These are phyloP conservation scores for Radopholus similis DNA, from an alignment of 1,140 invertebrate species.

Conservation along the genomic window DNA sequence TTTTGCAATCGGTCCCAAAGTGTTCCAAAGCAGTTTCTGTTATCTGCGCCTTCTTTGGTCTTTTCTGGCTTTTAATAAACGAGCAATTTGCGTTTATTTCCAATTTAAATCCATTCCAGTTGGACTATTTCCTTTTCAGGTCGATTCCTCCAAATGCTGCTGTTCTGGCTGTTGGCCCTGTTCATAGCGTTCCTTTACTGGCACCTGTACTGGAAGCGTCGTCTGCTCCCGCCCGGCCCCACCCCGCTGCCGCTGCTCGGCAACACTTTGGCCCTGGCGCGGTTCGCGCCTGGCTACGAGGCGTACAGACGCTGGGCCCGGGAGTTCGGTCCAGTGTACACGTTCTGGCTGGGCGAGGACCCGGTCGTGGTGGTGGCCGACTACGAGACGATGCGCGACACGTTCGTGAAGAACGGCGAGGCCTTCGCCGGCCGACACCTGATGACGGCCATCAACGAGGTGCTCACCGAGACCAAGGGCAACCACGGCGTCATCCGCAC, in stretches of 20 bases:
- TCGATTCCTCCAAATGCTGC: too few relatives aligned
- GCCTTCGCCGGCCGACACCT: constrained; percentile 18
- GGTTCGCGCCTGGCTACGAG: constrained; percentile 10
- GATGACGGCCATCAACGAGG: constrained; percentile 1
- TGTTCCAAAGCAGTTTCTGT: too few relatives aligned
- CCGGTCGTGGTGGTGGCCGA: constrained; percentile 27
- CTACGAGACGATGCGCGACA: constrained; percentile 21
- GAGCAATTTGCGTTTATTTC: too few relatives aligned
- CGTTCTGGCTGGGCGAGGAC: constrained; percentile 24
- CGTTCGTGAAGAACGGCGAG: constrained; percentile 30
- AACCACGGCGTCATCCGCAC: constrained; percentile 28
- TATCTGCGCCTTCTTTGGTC: too few relatives aligned
- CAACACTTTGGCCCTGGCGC: constrained; percentile 7
- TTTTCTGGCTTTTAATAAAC: too few relatives aligned
- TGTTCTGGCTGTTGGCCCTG: too few relatives aligned
- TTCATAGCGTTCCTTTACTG: too few relatives aligned
- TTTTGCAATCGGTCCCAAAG: too few relatives aligned
- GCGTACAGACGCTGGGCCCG: constrained; percentile 19
- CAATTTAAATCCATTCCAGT: too few relatives aligned
- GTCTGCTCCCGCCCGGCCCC: constrained; percentile 18
- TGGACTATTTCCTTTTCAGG: too few relatives aligned
- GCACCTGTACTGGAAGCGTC: constrained; percentile 35
- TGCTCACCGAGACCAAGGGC: background rate
- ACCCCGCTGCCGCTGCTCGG: constrained; percentile 23
- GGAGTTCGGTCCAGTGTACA: constrained; percentile 32